Conservation (phyloP, 2,797 vertebrate genomes). For the Molossus molossus region DNA sequence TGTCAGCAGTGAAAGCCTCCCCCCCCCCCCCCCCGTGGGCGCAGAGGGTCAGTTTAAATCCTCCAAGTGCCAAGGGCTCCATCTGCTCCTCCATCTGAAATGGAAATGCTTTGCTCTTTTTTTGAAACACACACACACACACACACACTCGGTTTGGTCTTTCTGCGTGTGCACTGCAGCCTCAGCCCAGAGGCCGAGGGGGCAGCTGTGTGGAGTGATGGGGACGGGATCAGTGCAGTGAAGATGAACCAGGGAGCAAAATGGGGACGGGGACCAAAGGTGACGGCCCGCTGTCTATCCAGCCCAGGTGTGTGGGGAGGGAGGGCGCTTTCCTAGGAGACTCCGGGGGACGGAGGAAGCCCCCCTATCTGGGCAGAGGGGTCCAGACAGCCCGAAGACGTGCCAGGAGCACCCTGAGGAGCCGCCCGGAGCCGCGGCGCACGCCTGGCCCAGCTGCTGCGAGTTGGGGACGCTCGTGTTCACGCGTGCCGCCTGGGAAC, state of each 20-base stretch:
- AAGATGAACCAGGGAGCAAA: slow-evolving; percentile 80
- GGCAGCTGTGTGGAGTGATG: slow-evolving; percentile 87
- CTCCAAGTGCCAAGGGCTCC: slow-evolving; percentile 91
- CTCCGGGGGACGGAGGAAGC: slow-evolving; percentile 84
- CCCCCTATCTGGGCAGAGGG: slow-evolving; percentile 85
- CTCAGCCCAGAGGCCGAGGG: slow-evolving; percentile 88
- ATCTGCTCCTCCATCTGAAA: slow-evolving; percentile 93
- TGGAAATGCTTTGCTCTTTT: slow-evolving; percentile 90
- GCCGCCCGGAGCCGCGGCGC: slow-evolving; percentile 82
- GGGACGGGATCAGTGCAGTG: slow-evolving; percentile 84
- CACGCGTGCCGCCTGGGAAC: slow-evolving; percentile 40
- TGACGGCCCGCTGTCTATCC: slow-evolving; percentile 72
- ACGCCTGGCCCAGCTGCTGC: slow-evolving; percentile 84
- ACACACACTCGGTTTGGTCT: slow-evolving; percentile 87
- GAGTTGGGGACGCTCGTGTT: slow-evolving; percentile 84
- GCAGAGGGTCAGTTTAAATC: slow-evolving; percentile 92
- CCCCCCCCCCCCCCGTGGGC: slow-evolving; percentile 86
- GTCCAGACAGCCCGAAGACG: slow-evolving; percentile 82
- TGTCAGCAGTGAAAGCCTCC: slow-evolving; percentile 89
- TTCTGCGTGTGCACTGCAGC: slow-evolving; percentile 87
- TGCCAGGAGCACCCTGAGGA: slow-evolving; percentile 87
- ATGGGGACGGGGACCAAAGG: background rate
- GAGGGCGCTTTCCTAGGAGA: slow-evolving; percentile 82
- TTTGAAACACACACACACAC: slow-evolving; percentile 64
- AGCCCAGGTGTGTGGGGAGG: slow-evolving; percentile 84